Evolutionary conservation across 2,113 vertebrate genomes (phyloP), one percentile per base, ranked within the genome.

Genomic region (Gymnarchus niloticus): DNA sequence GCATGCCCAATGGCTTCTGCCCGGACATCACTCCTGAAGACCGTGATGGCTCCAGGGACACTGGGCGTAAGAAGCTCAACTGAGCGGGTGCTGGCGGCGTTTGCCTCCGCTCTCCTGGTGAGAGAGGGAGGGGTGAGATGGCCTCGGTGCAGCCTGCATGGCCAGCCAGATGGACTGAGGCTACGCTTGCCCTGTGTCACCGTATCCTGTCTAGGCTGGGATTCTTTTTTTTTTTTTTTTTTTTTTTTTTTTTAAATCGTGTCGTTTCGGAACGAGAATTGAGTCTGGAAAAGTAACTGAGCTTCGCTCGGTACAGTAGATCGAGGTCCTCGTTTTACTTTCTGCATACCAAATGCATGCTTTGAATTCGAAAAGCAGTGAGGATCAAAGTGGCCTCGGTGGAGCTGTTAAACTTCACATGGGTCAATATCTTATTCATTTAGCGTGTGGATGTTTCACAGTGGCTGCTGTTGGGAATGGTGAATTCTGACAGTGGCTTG

Each of bases 1-100:
- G 90, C 8, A 91, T 94, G 91, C 91, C 95, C 84, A 99, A 99
- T 56, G 97, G 98, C 84, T 96, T 99, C 94, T 99, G 98, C 91
- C 94, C 96, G 2, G 97, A 99, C 93, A 99, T 99, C 94, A 97
- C 96, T 89, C 97, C 96, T 6, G 95, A 95, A 9, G 93, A 83
- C 3, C 77, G 87, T 33, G 90, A 90, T 0, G 90, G 90, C 89
- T 89, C 87, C 56, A 92, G 88, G 44, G 88, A 91, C 1, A 88
- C 88, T 49, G 90, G 89, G 83, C 90, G 95, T 91, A 98, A 99
- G 93, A 95, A 95, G 91, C 91, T 96, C 91, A 94, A 97, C 92
- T 99, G 92, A 93, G 56, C 51, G 23, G 91, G 89, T 81, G 44
- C 49, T 85, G 86, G 86, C 19, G n/a, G 73, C 41, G 84, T 88